These are phyloP conservation scores for Caenorhabditis remanei DNA, from an alignment of 1,140 invertebrate species.

Conservation along the genomic window DNA sequence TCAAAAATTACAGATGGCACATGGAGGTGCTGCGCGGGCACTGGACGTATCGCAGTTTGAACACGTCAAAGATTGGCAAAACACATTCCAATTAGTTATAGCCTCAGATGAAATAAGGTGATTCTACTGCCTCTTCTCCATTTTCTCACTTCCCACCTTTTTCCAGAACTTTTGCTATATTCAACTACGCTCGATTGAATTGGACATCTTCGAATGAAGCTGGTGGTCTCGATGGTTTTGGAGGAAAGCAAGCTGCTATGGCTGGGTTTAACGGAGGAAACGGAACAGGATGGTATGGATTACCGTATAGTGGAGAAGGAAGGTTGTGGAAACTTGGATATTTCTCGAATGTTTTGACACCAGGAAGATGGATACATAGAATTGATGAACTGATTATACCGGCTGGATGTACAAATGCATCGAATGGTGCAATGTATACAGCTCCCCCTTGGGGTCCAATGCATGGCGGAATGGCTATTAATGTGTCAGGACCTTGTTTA, in stretches of 20 bases:
- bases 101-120: slow-evolving; percentile 88
- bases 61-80: slow-evolving; percentile 81
- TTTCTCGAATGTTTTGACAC: slow-evolving; percentile 79
- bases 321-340: slow-evolving; percentile 66
- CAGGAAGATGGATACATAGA: slow-evolving; percentile 91
- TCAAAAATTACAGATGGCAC: slow-evolving; percentile 61
- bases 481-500: slow-evolving; percentile 93
- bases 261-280: slow-evolving; percentile 96
- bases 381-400: slow-evolving; percentile 93
- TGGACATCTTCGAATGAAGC: slow-evolving; percentile 83
- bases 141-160: not conserved
- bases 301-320: slow-evolving; percentile 67
- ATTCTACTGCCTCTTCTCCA: not conserved
- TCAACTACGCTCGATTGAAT: slow-evolving; percentile 89
- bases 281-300: slow-evolving; percentile 86
- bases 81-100: slow-evolving; percentile 92
- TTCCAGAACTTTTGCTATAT: slow-evolving; percentile 87
- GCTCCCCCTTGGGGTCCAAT: slow-evolving; percentile 92
- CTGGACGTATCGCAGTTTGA: slow-evolving; percentile 67
- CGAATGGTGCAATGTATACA: slow-evolving; percentile 78
- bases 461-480: slow-evolving; percentile 92
- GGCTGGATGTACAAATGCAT: slow-evolving; percentile 84
- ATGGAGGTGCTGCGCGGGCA: slow-evolving; percentile 68
- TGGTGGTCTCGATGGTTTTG: slow-evolving; percentile 86
- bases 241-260: slow-evolving; percentile 68